Conservation (phyloP, 2,113 vertebrate genomes). For the Chunga burmeisteri region DNA sequence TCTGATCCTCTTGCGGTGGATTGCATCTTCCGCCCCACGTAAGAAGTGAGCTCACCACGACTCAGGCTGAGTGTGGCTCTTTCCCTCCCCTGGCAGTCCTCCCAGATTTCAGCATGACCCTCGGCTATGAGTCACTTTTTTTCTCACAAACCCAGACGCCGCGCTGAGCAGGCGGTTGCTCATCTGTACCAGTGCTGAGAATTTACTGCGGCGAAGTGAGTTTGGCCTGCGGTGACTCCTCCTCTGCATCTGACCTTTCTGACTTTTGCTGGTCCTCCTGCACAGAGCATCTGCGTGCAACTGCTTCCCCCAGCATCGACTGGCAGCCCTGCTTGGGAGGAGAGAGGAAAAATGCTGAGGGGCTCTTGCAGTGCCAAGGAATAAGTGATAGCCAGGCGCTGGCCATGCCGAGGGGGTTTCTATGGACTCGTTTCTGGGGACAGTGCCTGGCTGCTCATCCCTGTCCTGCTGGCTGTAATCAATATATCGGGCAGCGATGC, state of each 20-base stretch:
- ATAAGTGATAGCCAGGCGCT: neutral
- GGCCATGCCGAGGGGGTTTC: neutral
- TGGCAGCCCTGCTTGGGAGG: neutral
- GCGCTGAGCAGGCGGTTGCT: neutral
- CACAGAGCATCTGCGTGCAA: neutral
- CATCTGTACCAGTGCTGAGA: slow-evolving; percentile 3
- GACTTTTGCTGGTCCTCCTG: neutral
- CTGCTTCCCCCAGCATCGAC: neutral
- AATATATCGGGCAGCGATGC: neutral
- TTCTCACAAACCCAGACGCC: slow-evolving; percentile 21
- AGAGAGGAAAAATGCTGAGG: neutral
- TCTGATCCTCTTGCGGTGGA: neutral
- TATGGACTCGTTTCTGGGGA: neutral
- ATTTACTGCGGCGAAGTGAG: neutral
- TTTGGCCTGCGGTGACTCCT: neutral
- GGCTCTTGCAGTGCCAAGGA: neutral
- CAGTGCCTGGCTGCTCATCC: fast-evolving
- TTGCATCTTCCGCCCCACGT: neutral
- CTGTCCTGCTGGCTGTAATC: neutral
- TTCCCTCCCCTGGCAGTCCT: slow-evolving; percentile 43
- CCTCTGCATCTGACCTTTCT: neutral
- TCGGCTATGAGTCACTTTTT: slow-evolving; percentile 48
- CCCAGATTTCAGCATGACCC: slow-evolving; percentile 53
- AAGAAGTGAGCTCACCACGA: slow-evolving; percentile 18
- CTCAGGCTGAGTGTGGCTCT: neutral